A percentile compares a stretch with the other conserved stretches of the same genome.
These are phyloP conservation scores for Fopius arisanus DNA, from an alignment of 1,140 invertebrate species.

Conservation along the genomic window DNA sequence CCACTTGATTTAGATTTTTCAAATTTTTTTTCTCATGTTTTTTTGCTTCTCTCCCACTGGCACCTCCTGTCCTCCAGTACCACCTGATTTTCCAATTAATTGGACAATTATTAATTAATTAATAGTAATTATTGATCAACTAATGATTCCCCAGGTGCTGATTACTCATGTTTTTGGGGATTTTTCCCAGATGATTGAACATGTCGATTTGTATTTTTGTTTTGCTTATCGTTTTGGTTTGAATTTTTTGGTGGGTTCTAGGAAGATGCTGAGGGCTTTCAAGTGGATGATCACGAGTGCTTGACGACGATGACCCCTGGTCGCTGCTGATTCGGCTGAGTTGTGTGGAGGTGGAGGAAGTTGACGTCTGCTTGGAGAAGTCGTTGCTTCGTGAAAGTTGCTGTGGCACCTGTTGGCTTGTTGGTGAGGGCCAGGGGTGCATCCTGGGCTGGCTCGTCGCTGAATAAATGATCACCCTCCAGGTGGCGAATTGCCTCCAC, in stretches of 20 bases:
- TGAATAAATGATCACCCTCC: constrained; percentile 92
- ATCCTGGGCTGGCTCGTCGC: constrained; percentile 75
- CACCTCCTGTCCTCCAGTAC: too few species aligned
- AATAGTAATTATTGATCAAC: too few species aligned
- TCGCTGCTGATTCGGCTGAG: constrained; percentile 73
- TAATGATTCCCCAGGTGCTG: too few species aligned
- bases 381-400: constrained; percentile 39
- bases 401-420: constrained; percentile 51
- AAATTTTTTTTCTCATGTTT: not conserved
- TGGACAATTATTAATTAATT: too few species aligned
- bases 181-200: too few species aligned
- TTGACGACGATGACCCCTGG: constrained; percentile 89
- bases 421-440: constrained; percentile 79
- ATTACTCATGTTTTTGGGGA: too few species aligned
- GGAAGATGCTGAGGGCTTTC: not conserved
- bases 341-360: constrained; percentile 70
- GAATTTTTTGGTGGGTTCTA: not conserved
- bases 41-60: not conserved
- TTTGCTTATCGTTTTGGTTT: not conserved
- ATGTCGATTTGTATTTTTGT: too few species aligned
- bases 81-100: too few species aligned
- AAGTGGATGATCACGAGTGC: constrained; percentile 70
- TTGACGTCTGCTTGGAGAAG: constrained; percentile 71
- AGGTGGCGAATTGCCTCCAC: constrained; percentile 96
- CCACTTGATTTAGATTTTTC: not conserved